phyloP scores from a whole-genome alignment of 1,140 invertebrate species.

The Phenacoccus solenopsis region DNA sequence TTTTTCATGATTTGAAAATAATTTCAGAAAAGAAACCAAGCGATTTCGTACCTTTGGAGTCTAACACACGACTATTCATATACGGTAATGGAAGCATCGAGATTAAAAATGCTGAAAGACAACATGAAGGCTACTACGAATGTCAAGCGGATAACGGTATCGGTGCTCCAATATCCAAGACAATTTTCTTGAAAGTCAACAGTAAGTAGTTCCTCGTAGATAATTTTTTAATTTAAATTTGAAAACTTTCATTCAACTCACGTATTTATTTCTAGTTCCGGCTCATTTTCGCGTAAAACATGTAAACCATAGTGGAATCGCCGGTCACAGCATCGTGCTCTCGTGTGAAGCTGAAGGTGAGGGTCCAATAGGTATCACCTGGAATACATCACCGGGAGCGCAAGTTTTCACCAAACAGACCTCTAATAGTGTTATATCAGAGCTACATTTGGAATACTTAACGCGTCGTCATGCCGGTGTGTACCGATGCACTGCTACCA shows the following conservation, averaged over 20 bases:
- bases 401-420: slow-evolving; percentile 25
- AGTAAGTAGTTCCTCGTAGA: slow-evolving; percentile 53
- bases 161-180: slow-evolving; percentile 58
- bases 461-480: slow-evolving; percentile 60
- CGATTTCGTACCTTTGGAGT: slow-evolving; percentile 10
- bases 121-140: slow-evolving; percentile 68
- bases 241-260: neutral
- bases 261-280: slow-evolving; percentile 43
- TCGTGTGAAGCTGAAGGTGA: slow-evolving; percentile 73
- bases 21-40: neutral
- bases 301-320: slow-evolving; percentile 37
- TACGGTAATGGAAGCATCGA: slow-evolving; percentile 57
- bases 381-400: slow-evolving; percentile 35
- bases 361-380: slow-evolving; percentile 63
- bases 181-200: slow-evolving; percentile 60
- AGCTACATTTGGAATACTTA: slow-evolving; percentile 28
- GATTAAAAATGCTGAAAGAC: slow-evolving; percentile 50
- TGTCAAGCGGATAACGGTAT: slow-evolving; percentile 74
- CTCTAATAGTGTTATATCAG: slow-evolving; percentile 28
- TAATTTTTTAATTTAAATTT: slow-evolving; percentile 33
- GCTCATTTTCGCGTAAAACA: slow-evolving; percentile 61
- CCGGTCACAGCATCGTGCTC: slow-evolving; percentile 48
- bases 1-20: too few relatives aligned
- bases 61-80: slow-evolving; percentile 31
- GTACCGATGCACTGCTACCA: slow-evolving; percentile 71